phyloP scores from a whole-genome alignment of 2,113 vertebrate species.

The Pollachius pollachius region DNA sequence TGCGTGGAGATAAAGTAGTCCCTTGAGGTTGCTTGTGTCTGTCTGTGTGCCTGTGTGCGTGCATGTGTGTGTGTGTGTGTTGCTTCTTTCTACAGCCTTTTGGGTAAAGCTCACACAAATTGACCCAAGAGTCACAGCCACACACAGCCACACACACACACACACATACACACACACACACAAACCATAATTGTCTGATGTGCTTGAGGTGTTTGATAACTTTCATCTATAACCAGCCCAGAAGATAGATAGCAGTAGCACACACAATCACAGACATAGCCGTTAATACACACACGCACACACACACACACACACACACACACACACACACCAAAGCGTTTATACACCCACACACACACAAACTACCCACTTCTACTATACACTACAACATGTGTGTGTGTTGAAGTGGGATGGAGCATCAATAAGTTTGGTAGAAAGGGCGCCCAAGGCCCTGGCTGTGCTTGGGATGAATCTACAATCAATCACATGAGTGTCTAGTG shows the following conservation, averaged over 20 bases:
- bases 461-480: constrained; percentile 30
- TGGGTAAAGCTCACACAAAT: not conserved
- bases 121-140: not conserved
- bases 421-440: constrained; percentile 18
- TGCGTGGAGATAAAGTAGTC: not conserved
- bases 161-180: too few species aligned
- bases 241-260: not conserved
- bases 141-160: not conserved
- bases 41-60: too few species aligned
- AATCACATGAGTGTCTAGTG: constrained; percentile 19
- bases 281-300: not conserved
- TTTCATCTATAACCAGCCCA: not conserved
- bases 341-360: not conserved
- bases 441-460: not conserved
- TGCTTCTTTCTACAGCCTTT: not conserved
- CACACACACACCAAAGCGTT: not conserved
- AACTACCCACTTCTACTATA: constrained; percentile 7
- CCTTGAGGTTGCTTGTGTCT: too few species aligned
- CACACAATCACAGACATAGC: not conserved
- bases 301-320: constrained; percentile 11
- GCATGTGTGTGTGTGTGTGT: not conserved
- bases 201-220: not conserved
- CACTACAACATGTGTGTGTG: constrained; percentile 9
- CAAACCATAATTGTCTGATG: too few species aligned
- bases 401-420: constrained; percentile 25